Evolutionary conservation across 1,140 invertebrate species (phyloP), one percentile per base, ranked within the genome.

Genomic region (Drosophila auraria): DNA sequence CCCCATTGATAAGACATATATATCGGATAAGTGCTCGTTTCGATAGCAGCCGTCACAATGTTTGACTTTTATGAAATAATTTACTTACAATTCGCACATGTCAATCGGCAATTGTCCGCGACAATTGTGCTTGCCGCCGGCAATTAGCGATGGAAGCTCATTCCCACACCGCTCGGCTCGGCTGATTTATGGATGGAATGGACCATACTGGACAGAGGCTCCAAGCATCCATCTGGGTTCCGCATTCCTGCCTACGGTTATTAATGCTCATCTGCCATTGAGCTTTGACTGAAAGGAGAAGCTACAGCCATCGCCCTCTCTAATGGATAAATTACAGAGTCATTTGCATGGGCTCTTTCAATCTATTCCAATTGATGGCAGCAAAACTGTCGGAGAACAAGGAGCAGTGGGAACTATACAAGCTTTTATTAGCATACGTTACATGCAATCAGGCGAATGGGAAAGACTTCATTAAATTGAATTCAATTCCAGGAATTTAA

Each of bases 11-110:
- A 89, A 84, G 68, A 65, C 62, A 25, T 45, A 63, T 62, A 74
- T 78, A 73, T 73, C 70, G 73, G 84, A 87, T 89, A 87, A 83
- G 77, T 76, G 71, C 64, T 59, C 86, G 80, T 83, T 87, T 70
- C 63, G 75, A 77, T 78, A 78, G 75, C 64, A 56, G 57, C 47
- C 60, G 77, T 79, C 77, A 58, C 49, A 72, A 79, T 79, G 76
- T 79, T 79, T 64, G 76, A 78, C 77, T 79, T 78, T 78, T 79
- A 79, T 79, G 60, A 84, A 89, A 87, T 87, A 87, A 89, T 87
- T 87, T 83, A 71, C 80, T 89, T 81, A 83, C 81, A 81, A 89
- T 89, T 87, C 71, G 79, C 84, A 83, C 83, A 69, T 89, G 83
- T 83, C 83, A 87, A 81, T 87, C 84, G 72, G 65, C 78, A 78